phyloP scores from a whole-genome alignment of 2,888 invertebrate genomes.

The Byasa hedistus region DNA sequence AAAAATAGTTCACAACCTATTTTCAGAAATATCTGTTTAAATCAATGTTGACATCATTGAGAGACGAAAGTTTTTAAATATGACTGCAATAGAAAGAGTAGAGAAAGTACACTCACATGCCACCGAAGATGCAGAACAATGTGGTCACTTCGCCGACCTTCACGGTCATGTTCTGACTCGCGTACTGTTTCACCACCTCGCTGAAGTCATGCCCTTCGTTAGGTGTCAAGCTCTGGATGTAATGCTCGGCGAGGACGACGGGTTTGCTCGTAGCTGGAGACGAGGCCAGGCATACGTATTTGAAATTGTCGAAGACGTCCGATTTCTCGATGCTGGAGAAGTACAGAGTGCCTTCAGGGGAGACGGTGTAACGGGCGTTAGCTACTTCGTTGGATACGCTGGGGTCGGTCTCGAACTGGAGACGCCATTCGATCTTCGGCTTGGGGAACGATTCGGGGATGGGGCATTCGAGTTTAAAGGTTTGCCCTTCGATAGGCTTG shows the following conservation, averaged over 20 bases:
- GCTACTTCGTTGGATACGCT: constrained; percentile 41
- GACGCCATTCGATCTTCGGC: constrained; percentile 58
- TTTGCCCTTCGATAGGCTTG: constrained; percentile 55
- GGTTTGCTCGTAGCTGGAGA: constrained; percentile 50
- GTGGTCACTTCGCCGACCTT: constrained; percentile 52
- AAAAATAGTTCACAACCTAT: too few relatives aligned
- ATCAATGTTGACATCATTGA: too few relatives aligned
- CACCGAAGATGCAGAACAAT: constrained; percentile 69
- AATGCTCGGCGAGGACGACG: constrained; percentile 55
- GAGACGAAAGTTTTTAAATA: too few relatives aligned
- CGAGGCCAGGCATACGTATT: constrained; percentile 59
- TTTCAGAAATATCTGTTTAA: too few relatives aligned
- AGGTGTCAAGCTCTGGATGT: constrained; percentile 46
- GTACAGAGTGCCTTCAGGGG: constrained; percentile 58
- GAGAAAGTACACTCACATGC: constrained; percentile 54
- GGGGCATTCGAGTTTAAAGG: constrained; percentile 56
- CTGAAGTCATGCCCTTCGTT: constrained; percentile 44
- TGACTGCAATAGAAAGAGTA: neutral
- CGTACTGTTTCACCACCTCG: constrained; percentile 54
- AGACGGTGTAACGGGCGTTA: constrained; percentile 49
- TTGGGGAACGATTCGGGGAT: constrained; percentile 58
- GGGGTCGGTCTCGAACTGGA: constrained; percentile 43
- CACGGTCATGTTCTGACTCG: constrained; percentile 52
- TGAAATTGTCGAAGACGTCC: constrained; percentile 46
- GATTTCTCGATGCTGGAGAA: constrained; percentile 57